Evolutionary conservation across 2,113 vertebrate species (phyloP).

Genomic region (Regulus satrapa): DNA sequence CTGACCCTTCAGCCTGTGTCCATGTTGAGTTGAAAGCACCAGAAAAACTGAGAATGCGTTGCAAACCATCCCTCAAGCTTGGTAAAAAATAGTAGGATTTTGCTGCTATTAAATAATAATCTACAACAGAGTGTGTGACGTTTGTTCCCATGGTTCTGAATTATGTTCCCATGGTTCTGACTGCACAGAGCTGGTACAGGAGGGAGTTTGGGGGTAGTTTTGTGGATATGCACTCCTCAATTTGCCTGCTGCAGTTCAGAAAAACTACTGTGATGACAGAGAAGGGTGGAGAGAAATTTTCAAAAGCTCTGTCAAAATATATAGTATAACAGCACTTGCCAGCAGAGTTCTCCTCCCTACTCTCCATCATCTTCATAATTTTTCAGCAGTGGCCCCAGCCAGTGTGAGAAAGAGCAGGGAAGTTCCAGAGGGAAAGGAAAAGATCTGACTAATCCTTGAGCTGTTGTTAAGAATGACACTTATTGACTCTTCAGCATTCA

Average conservation of each 20-base stretch:
- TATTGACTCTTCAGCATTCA: not conserved
- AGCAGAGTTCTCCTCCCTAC: not conserved
- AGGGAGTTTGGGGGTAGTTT: not conserved
- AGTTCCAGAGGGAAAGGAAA: not conserved
- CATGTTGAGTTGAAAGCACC: not conserved
- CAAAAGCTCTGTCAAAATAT: not conserved
- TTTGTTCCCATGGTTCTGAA: not conserved
- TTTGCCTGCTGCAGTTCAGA: not conserved
- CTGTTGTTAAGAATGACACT: too few species aligned
- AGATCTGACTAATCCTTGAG: not conserved
- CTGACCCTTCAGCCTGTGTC: not conserved
- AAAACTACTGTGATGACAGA: not conserved
- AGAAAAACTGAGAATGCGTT: not conserved
- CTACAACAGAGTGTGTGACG: fast-evolving
- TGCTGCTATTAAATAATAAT: not conserved
- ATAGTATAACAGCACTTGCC: not conserved
- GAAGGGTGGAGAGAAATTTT: not conserved
- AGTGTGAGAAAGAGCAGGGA: not conserved
- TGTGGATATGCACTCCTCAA: not conserved
- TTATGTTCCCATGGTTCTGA: fast-evolving
- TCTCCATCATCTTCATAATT: not conserved
- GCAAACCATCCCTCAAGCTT: not conserved
- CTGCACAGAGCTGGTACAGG: not conserved
- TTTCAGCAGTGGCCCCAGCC: not conserved
- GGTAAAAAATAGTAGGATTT: not conserved